These are phyloP conservation scores for Scaptodrosophila lebanonensis DNA, from an alignment of 1,140 invertebrate genomes.

Conservation along the genomic window DNA sequence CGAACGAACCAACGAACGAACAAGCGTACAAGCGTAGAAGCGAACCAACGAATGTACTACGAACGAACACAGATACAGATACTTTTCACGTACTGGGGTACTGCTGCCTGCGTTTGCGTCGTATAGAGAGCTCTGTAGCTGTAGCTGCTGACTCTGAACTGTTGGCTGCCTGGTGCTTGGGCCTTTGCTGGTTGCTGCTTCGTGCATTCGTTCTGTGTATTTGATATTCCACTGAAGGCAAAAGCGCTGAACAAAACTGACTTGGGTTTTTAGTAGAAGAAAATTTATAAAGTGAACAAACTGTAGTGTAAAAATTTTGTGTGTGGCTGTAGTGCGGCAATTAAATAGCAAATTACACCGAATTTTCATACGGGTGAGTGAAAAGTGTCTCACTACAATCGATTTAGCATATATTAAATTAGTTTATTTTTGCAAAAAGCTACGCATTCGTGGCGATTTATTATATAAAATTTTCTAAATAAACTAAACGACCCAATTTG, in stretches of 20 bases:
- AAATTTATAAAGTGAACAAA: slow-evolving; percentile 72
- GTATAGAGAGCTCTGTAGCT: slow-evolving; percentile 37
- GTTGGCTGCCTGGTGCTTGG: slow-evolving; percentile 16
- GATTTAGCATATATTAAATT: slow-evolving; percentile 48
- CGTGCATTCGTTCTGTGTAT: slow-evolving; percentile 65
- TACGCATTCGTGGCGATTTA: slow-evolving; percentile 54
- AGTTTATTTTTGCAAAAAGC: slow-evolving; percentile 40
- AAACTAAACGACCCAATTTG: slow-evolving; percentile 63
- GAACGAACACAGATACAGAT: not conserved
- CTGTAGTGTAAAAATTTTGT: slow-evolving; percentile 22
- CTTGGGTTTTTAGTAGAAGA: slow-evolving; percentile 69
- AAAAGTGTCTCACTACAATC: slow-evolving; percentile 70
- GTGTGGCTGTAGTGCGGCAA: slow-evolving; percentile 25
- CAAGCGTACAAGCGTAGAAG: slow-evolving; percentile 2
- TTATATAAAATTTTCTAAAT: slow-evolving; percentile 71
- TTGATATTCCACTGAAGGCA: slow-evolving; percentile 73
- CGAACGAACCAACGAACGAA: slow-evolving; percentile 26
- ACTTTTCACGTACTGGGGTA: slow-evolving; percentile 10
- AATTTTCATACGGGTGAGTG: slow-evolving; percentile 70
- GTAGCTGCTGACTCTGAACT: slow-evolving; percentile 9
- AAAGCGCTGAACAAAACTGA: slow-evolving; percentile 42
- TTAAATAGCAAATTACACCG: slow-evolving; percentile 66
- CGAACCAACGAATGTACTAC: slow-evolving; percentile 34
- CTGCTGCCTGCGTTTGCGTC: slow-evolving; percentile 65
- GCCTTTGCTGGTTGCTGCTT: slow-evolving; percentile 16